Conservation (phyloP, 2,797 vertebrate genomes). For the Sebastes kiyomatsui region DNA sequence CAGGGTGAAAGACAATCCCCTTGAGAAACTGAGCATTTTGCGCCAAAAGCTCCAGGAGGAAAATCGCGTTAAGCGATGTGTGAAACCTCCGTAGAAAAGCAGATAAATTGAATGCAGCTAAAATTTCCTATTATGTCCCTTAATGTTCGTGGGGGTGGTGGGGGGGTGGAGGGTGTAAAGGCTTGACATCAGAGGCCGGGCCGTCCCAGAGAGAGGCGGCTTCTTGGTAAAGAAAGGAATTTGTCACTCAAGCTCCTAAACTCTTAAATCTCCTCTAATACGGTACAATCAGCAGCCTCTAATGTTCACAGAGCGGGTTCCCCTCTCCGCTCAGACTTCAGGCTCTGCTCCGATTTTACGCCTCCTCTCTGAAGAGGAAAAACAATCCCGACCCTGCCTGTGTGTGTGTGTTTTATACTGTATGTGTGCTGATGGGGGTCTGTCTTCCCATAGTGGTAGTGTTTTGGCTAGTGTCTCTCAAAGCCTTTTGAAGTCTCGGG, state of each 20-base stretch:
- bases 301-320: constrained; percentile 47
- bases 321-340: constrained; percentile 47
- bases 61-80: constrained; percentile 79
- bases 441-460: constrained; percentile 60
- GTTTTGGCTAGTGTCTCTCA: constrained; percentile 73
- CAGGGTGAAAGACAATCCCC: constrained; percentile 76
- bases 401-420: constrained; percentile 35
- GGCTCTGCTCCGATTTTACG: constrained; percentile 66
- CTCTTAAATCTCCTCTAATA: constrained; percentile 72
- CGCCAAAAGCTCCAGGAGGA: constrained; percentile 67
- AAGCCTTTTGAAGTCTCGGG: constrained; percentile 72
- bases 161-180: constrained; percentile 13
- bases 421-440: constrained; percentile 50
- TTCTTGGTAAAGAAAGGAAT: constrained; percentile 74
- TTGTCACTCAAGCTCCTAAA: constrained; percentile 72
- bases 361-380: constrained; percentile 68
- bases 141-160: constrained; percentile 38
- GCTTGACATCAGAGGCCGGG: constrained; percentile 67
- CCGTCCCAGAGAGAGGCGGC: constrained; percentile 50
- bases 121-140: constrained; percentile 80
- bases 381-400: constrained; percentile 48
- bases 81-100: constrained; percentile 78
- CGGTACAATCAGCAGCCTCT: constrained; percentile 67
- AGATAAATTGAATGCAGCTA: constrained; percentile 78
- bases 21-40: constrained; percentile 72